Base-by-base conservation (phyloP, 2,888 invertebrate genomes). In the Brachynemurus nebulosus region DNA sequence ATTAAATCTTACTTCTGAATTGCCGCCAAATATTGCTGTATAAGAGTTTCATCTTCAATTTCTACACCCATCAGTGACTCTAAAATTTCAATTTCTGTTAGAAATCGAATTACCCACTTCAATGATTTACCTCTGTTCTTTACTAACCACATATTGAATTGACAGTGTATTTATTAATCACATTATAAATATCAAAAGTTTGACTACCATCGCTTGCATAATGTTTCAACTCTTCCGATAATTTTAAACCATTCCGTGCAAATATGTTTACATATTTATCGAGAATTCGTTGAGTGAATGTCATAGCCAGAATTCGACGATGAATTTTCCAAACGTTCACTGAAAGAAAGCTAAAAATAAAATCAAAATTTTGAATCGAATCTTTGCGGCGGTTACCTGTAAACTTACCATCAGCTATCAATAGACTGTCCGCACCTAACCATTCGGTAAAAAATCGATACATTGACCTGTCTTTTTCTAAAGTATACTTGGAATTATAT, bases 141-240 rank as follows among this genome's bases (percentile, higher is more conserved):
- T 25, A 40, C 40, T 3, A 7, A 40, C 40, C 40, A 40, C 40
- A 40, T 27, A 40, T 20, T 17, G 27, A 17, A 27, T 27, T 40
- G 7, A 40, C n/a, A 11, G 40, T 40, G 14, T 20, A 40, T 8
- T 19, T 16, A 27, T 40, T 23, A n/a, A 40, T 27, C 9, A 20
- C 16, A 16, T 23, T 23, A 9, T 19, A 40, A 16, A 40, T n/a
- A 25, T 40, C 23, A 40, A 25, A 40, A 27, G 17, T 16, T 14
- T 27, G 16, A 12, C 17, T 40, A 4, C 2, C 3, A 40, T n/a
- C 16, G n/a, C n/a, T n/a, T 18, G 36, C 17, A 40, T 9, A 17
- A 25, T 2, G 16, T 23, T 40, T 21, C 12, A 40, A 9, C 9
- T 12, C 11, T 1, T 12, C 17, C 2, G 27, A 16, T 27, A 40